These are phyloP conservation scores for Amphipyra berbera DNA, from an alignment of 2,888 invertebrate genomes.

Conservation along the genomic window DNA sequence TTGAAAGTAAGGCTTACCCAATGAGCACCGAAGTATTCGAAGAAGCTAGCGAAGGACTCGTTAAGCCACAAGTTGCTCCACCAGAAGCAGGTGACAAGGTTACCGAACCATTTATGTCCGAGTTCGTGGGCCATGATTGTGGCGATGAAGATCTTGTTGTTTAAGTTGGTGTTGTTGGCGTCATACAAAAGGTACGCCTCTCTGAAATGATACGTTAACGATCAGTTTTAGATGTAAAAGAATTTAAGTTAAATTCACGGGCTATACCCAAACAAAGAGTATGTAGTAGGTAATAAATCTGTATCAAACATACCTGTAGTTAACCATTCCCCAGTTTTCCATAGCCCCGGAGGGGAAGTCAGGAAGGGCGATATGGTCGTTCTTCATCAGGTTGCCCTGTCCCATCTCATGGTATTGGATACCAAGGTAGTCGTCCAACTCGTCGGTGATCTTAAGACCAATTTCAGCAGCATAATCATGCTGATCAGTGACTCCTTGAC, in stretches of 20 bases:
- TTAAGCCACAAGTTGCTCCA: slow-evolving; percentile 94
- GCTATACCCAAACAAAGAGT: neutral
- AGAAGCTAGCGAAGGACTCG: slow-evolving; percentile 92
- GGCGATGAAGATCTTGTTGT: slow-evolving; percentile 87
- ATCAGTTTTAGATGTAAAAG: too few species aligned
- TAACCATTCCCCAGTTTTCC: slow-evolving; percentile 96
- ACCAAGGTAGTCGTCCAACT: slow-evolving; percentile 90
- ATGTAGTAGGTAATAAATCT: neutral
- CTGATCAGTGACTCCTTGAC: slow-evolving; percentile 76
- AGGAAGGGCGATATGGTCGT: slow-evolving; percentile 94
- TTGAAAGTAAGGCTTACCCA: slow-evolving; percentile 70
- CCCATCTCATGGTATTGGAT: slow-evolving; percentile 89
- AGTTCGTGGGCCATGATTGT: slow-evolving; percentile 93
- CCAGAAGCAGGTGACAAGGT: slow-evolving; percentile 94
- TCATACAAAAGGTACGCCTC: slow-evolving; percentile 87
- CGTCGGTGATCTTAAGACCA: slow-evolving; percentile 83
- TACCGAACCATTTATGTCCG: slow-evolving; percentile 96
- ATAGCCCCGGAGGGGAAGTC: slow-evolving; percentile 95
- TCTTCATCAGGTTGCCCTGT: slow-evolving; percentile 82
- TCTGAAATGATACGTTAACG: slow-evolving; percentile 62
- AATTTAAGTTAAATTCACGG: too few species aligned
- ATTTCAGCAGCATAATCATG: slow-evolving; percentile 85
- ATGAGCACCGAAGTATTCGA: slow-evolving; percentile 92
- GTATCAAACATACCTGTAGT: slow-evolving; percentile 91
- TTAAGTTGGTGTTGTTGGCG: slow-evolving; percentile 76